Percentiles rank a stretch among this genome's conserved stretches.
These are phyloP conservation scores for Ladona fulva DNA, from an alignment of 1,140 invertebrate species.

Conservation along the genomic window DNA sequence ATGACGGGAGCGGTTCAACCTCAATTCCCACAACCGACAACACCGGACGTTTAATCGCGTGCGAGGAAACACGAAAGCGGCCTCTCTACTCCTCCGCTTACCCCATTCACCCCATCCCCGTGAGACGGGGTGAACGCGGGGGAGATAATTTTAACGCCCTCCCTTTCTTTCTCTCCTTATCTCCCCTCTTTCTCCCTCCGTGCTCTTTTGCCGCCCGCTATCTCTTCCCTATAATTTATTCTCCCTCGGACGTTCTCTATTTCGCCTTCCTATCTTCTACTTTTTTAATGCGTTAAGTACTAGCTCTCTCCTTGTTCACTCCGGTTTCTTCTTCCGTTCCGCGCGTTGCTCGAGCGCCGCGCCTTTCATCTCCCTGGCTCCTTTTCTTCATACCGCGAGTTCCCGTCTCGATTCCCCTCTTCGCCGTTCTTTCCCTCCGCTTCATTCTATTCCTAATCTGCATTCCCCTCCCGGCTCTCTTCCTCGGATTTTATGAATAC, in stretches of 20 bases:
- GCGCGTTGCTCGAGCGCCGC: not conserved
- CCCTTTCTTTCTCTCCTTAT: not conserved
- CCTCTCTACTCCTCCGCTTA: not conserved
- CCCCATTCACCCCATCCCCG: not conserved
- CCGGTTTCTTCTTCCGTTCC: not conserved
- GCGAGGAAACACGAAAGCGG: not conserved
- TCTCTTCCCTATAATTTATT: not conserved
- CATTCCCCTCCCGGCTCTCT: too few species aligned
- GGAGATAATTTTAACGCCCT: not conserved
- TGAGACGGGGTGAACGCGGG: not conserved
- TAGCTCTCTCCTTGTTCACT: not conserved
- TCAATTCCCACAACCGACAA: not conserved
- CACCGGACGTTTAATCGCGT: not conserved
- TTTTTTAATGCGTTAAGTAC: not conserved
- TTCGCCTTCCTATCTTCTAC: not conserved
- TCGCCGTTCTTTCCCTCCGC: too few species aligned
- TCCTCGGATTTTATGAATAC: too few species aligned
- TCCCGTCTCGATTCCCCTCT: too few species aligned
- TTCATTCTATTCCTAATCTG: too few species aligned
- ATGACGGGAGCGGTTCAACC: not conserved
- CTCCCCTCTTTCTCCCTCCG: not conserved
- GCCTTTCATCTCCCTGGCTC: not conserved
- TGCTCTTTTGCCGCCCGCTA: not conserved
- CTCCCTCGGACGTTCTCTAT: not conserved
- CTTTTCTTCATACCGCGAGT: too few species aligned